Evolutionary conservation across 2,888 invertebrate species (phyloP).

Genomic region (Amblyjoppa proteus): DNA sequence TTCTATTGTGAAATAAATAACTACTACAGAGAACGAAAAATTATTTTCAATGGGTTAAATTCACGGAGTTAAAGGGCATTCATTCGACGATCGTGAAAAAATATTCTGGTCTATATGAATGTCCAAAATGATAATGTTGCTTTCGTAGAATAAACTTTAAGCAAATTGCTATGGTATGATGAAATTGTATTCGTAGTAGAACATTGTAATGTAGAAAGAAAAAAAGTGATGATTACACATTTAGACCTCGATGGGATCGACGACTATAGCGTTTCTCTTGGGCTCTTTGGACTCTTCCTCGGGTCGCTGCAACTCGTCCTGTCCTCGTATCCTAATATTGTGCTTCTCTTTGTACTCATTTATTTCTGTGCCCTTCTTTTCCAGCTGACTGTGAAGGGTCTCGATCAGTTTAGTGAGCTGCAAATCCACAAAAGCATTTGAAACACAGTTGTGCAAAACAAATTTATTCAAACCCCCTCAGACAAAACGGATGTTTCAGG

Average conservation of each 20-base stretch:
- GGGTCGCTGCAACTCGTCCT: conserved; percentile 86
- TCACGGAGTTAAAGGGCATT: background rate
- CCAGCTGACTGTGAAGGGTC: conserved; percentile 92
- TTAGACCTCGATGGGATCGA: conserved; percentile 79
- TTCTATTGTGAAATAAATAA: conserved; percentile 28
- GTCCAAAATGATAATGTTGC: background rate
- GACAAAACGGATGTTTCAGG: background rate
- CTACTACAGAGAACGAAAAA: background rate
- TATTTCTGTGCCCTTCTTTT: conserved; percentile 95
- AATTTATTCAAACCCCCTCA: conserved; percentile 81
- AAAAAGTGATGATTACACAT: conserved; percentile 56
- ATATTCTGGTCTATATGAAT: background rate
- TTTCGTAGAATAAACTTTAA: conserved; percentile 10
- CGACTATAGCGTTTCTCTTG: conserved; percentile 80
- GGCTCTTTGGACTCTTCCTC: conserved; percentile 79
- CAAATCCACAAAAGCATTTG: conserved; percentile 73
- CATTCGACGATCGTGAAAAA: background rate
- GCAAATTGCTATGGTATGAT: conserved; percentile 15
- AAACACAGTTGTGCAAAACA: conserved; percentile 3
- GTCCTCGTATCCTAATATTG: conserved; percentile 93
- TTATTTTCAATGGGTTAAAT: background rate
- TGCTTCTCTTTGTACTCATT: conserved; percentile 96
- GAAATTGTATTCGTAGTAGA: conserved; percentile 52
- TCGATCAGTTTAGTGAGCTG: conserved; percentile 93
- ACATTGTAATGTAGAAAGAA: conserved; percentile 64